Evolutionary conservation across 2,888 invertebrate species (phyloP).

Genomic region (Drosophila diplacantha): DNA sequence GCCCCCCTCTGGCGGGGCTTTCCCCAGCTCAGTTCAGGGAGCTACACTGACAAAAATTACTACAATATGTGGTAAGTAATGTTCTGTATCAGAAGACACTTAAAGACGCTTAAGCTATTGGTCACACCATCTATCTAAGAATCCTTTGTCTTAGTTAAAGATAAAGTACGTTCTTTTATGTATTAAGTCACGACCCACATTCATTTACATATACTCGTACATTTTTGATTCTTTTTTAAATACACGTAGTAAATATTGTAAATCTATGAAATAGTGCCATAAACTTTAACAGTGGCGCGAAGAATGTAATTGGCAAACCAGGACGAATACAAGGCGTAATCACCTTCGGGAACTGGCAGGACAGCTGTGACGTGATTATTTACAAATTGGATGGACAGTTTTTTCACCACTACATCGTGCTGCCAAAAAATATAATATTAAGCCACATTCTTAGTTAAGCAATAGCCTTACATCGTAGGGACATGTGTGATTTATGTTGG

Average conservation of each 20-base stretch:
- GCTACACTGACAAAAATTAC: slow-evolving; percentile 8
- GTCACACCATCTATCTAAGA: too few relatives aligned
- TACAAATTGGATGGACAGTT: not conserved
- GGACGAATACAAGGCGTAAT: not conserved
- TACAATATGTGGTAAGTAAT: not conserved
- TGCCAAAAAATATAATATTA: not conserved
- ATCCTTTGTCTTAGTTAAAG: not conserved
- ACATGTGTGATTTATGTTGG: slow-evolving; percentile 8
- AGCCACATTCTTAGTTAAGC: too few relatives aligned
- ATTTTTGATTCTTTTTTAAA: not conserved
- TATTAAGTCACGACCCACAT: too few relatives aligned
- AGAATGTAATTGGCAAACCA: not conserved
- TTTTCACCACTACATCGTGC: not conserved
- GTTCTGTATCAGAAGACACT: not conserved
- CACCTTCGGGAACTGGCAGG: slow-evolving; percentile 2
- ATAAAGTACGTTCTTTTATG: not conserved
- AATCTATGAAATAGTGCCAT: not conserved
- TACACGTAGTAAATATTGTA: too few relatives aligned
- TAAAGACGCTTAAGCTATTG: not conserved
- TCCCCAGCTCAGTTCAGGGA: not conserved
- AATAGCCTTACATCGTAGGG: not conserved
- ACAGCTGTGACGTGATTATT: not conserved
- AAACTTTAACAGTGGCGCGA: not conserved
- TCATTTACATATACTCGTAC: not conserved
- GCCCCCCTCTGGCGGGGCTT: not conserved